Evolutionary conservation across 2,888 invertebrate species (phyloP).

Genomic region (Cephus pygmeus): DNA sequence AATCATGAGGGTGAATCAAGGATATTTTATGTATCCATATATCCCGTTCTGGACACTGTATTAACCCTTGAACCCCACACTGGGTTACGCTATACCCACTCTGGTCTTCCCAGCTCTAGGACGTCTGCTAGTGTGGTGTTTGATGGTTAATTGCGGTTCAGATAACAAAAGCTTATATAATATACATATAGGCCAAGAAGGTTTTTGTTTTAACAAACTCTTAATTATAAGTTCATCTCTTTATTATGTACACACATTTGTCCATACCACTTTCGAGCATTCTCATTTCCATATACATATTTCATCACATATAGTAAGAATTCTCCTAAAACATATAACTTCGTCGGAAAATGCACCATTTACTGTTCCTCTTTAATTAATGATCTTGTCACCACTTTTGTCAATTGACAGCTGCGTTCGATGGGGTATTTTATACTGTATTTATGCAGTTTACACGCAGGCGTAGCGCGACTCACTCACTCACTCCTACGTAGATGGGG

Average conservation of each 20-base stretch:
- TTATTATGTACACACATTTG: constrained; percentile 42
- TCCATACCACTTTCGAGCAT: constrained; percentile 15
- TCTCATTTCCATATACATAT: constrained; percentile 9
- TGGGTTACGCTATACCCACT: too few species aligned
- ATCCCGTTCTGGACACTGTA: not conserved
- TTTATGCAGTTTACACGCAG: constrained; percentile 3
- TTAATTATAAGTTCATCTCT: constrained; percentile 21
- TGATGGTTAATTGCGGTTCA: not conserved
- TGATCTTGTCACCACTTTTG: not conserved
- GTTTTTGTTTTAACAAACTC: not conserved
- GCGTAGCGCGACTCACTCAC: constrained; percentile 17
- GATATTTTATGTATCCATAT: not conserved
- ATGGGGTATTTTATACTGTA: not conserved
- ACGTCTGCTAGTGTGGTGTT: too few species aligned
- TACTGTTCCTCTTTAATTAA: not conserved
- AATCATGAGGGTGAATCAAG: not conserved
- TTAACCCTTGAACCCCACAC: not conserved
- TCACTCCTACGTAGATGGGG: not conserved
- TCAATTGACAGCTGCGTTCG: not conserved
- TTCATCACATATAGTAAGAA: constrained; percentile 35
- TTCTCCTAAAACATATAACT: constrained; percentile 30
- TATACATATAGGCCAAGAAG: not conserved
- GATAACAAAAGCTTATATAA: not conserved
- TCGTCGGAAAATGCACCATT: constrained; percentile 20
- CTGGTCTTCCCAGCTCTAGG: too few species aligned